Conservation (phyloP, 2,888 invertebrate genomes). For the Nematopogon swammerdamellus region DNA sequence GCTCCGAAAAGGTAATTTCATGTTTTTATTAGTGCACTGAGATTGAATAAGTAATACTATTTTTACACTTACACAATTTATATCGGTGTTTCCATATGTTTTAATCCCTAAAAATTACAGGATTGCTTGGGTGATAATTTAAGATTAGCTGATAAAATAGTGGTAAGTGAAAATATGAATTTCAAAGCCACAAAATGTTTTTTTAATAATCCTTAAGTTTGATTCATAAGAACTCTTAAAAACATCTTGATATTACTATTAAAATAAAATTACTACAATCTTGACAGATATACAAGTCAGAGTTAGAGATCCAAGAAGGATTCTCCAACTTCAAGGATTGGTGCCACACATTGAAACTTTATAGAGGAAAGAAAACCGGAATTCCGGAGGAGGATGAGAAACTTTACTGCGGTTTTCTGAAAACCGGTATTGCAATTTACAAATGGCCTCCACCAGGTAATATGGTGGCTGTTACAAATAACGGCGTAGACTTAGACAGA, state of each 20-base stretch:
- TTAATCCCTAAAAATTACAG: neutral
- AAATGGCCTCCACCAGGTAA: conserved; percentile 61
- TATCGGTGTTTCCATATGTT: neutral
- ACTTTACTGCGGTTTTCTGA: conserved; percentile 26
- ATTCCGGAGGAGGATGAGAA: conserved; percentile 39
- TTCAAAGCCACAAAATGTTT: too few species aligned
- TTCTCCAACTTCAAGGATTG: conserved; percentile 66
- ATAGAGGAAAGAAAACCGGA: conserved; percentile 53
- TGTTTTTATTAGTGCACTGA: too few species aligned
- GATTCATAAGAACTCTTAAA: too few species aligned
- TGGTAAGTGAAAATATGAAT: too few species aligned
- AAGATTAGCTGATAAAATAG: neutral
- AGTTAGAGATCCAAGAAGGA: conserved; percentile 65
- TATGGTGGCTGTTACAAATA: conserved; percentile 40
- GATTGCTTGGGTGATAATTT: neutral
- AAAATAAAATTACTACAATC: too few species aligned
- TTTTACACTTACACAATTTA: neutral
- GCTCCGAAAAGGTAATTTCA: conserved; percentile 25
- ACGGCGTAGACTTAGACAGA: conserved; percentile 52
- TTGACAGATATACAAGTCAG: conserved; percentile 57
- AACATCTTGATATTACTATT: too few species aligned
- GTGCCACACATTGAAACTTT: conserved; percentile 59
- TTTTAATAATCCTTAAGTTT: too few species aligned
- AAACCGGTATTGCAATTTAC: conserved; percentile 56
- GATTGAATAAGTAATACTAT: neutral